These are phyloP conservation scores for Ceratosolen fusciceps DNA, from an alignment of 1,140 invertebrate species.

Conservation along the genomic window DNA sequence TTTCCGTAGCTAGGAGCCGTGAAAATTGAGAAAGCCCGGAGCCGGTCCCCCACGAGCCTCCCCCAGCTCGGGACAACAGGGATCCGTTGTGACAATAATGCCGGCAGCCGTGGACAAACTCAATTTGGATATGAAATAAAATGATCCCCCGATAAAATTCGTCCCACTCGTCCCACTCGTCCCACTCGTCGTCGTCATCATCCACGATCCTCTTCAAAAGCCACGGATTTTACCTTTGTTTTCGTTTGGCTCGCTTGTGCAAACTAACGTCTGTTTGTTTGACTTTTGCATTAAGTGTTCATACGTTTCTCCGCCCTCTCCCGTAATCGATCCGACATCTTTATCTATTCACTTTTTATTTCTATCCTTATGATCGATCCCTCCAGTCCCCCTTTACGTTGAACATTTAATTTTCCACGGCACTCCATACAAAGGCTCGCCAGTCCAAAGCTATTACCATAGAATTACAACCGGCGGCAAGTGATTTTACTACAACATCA, in stretches of 20 bases:
- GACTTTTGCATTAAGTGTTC: background rate
- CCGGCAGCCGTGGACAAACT: constrained; percentile 31
- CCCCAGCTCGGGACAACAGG: constrained; percentile 11
- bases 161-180: no score
- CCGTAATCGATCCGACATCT: background rate
- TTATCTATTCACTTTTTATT: background rate
- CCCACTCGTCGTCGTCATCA: no score
- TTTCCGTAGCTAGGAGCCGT: background rate
- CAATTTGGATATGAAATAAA: constrained; percentile 44
- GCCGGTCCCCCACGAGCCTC: background rate
- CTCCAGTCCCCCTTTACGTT: no score
- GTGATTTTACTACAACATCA: no score
- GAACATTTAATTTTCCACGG: no score
- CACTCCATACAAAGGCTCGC: no score
- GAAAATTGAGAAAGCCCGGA: constrained; percentile 8
- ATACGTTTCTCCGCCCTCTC: background rate
- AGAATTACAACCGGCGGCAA: no score
- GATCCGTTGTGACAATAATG: constrained; percentile 46
- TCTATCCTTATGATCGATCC: no score
- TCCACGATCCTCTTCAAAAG: background rate
- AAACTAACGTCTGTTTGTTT: background rate
- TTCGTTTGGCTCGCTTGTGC: background rate
- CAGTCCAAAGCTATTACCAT: no score
- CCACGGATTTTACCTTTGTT: background rate
- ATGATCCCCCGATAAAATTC: constrained; percentile 35